Evolutionary conservation across 2,888 invertebrate species (phyloP).

Genomic region (Hecatera dysodea): DNA sequence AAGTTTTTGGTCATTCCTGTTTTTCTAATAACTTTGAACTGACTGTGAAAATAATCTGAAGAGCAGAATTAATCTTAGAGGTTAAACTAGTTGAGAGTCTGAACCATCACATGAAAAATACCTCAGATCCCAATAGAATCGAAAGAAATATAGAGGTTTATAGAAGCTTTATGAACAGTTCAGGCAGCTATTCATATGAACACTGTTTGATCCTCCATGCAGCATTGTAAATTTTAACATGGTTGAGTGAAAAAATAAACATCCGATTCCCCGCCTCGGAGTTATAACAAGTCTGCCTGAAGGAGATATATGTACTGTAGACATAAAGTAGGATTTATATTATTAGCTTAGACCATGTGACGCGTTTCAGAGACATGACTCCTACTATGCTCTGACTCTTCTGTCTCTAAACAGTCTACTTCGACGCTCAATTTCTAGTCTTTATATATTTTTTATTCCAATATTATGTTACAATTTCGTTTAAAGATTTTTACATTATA

Average conservation of each 20-base stretch:
- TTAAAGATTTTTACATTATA: conserved; percentile 29
- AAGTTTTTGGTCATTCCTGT: neutral
- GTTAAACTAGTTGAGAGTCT: neutral
- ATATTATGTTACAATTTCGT: conserved; percentile 18
- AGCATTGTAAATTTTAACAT: neutral
- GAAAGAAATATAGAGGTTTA: neutral
- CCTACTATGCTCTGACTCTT: conserved; percentile 57
- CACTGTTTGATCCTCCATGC: neutral
- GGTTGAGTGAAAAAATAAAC: neutral
- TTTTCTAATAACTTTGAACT: neutral
- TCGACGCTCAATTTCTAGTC: conserved; percentile 85
- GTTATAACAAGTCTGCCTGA: conserved; percentile 14
- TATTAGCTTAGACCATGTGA: conserved; percentile 58
- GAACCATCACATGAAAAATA: neutral
- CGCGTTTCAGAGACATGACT: conserved; percentile 66
- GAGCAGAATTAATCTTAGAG: neutral
- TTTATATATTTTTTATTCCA: conserved; percentile 64
- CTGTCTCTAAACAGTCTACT: conserved; percentile 70
- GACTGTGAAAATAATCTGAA: neutral
- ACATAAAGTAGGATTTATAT: conserved; percentile 56
- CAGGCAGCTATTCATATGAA: neutral
- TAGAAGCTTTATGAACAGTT: neutral
- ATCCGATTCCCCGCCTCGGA: conserved; percentile 28
- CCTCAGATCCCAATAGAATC: neutral
- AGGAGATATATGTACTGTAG: conserved; percentile 42